These are phyloP conservation scores for Sandelia bainsii DNA, from an alignment of 2,797 vertebrate genomes.

Conservation along the genomic window DNA sequence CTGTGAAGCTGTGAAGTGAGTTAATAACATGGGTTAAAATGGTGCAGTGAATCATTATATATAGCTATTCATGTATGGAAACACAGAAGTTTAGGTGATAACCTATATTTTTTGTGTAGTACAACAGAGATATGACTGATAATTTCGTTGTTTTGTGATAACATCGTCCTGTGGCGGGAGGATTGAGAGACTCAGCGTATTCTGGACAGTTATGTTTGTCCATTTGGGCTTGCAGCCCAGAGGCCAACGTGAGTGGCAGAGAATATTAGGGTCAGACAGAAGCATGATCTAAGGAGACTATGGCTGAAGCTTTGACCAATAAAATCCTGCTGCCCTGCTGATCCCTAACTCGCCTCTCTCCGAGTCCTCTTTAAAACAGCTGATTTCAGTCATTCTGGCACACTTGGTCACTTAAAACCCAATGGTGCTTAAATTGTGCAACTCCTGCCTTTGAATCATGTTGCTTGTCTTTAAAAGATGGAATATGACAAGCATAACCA, in stretches of 20 bases:
- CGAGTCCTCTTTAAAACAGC: constrained; percentile 67
- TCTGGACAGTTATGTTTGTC: constrained; percentile 66
- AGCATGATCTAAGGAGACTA: constrained; percentile 74
- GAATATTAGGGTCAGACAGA: constrained; percentile 80
- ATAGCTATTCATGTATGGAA: constrained; percentile 13
- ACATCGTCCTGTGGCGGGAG: constrained; percentile 78
- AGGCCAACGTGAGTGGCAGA: constrained; percentile 72
- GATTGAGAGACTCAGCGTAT: constrained; percentile 72
- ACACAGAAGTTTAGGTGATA: constrained; percentile 9
- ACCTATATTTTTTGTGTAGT: constrained; percentile 2
- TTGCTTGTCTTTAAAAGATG: constrained; percentile 45
- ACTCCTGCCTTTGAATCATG: constrained; percentile 40
- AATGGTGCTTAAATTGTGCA: constrained; percentile 61
- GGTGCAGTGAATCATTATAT: constrained; percentile 7
- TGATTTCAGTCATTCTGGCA: constrained; percentile 67
- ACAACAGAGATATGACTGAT: constrained; percentile 39
- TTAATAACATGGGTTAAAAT: background rate
- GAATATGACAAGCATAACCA: constrained; percentile 36
- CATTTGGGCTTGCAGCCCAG: constrained; percentile 67
- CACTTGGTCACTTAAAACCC: constrained; percentile 61
- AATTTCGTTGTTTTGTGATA: constrained; percentile 38
- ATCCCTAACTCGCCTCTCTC: constrained; percentile 52
- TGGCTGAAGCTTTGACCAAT: constrained; percentile 72
- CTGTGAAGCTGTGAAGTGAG: background rate
- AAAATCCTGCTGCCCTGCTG: constrained; percentile 67